These are phyloP conservation scores for Panorpa germanica DNA, from an alignment of 2,888 invertebrate species.

Conservation along the genomic window DNA sequence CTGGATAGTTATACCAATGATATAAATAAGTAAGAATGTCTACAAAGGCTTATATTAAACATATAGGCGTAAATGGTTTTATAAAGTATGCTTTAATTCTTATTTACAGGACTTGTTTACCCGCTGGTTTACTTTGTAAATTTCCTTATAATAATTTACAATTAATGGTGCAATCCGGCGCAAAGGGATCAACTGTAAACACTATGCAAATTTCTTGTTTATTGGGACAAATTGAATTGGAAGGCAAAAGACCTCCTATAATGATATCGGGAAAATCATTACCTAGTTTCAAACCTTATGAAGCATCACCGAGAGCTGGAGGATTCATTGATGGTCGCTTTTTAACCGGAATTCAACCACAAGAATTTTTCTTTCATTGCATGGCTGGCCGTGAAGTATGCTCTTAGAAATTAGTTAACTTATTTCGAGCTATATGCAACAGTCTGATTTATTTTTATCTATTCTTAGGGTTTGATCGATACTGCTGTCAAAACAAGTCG, in stretches of 20 bases:
- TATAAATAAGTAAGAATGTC: constrained; percentile 50
- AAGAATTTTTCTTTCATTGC: constrained; percentile 98
- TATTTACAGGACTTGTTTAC: constrained; percentile 46
- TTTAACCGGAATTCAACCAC: constrained; percentile 95
- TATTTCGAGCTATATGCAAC: constrained; percentile 8
- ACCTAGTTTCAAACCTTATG: constrained; percentile 81
- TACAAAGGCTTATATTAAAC: constrained; percentile 16
- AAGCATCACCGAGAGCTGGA: constrained; percentile 78
- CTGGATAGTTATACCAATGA: constrained; percentile 75
- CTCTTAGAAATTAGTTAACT: constrained; percentile 7
- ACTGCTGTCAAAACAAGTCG: constrained; percentile 99
- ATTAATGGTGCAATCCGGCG: constrained; percentile 95
- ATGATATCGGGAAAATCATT: constrained; percentile 86
- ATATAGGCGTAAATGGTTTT: constrained; percentile 6
- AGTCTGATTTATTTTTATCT: constrained; percentile 8
- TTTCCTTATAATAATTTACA: constrained; percentile 96
- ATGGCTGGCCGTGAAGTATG: constrained; percentile 96
- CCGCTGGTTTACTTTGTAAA: constrained; percentile 62
- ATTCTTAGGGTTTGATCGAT: constrained; percentile 76
- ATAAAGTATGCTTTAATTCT: constrained; percentile 3
- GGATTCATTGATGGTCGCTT: constrained; percentile 95
- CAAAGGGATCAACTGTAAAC: constrained; percentile 96
- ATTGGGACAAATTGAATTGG: constrained; percentile 95
- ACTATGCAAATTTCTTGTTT: constrained; percentile 97
- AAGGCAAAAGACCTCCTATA: constrained; percentile 88